Evolutionary conservation across 2,113 vertebrate genomes (phyloP).

Genomic region (Chaetops frenatus): DNA sequence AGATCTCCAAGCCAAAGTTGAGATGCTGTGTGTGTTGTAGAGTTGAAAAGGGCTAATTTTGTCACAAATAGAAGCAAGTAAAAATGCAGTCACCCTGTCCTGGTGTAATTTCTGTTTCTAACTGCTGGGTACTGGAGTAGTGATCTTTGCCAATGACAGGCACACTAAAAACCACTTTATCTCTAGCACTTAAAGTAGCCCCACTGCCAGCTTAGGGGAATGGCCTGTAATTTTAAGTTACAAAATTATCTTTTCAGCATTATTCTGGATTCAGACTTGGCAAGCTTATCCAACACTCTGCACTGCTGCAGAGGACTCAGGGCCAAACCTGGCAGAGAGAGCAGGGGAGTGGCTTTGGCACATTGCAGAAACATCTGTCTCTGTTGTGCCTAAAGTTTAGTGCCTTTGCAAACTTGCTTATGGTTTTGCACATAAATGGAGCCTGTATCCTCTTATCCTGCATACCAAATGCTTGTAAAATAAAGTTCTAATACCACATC

Average conservation of each 20-base stretch:
- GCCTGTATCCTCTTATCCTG: background rate
- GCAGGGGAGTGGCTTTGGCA: background rate
- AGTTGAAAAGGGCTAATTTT: background rate
- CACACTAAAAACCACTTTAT: background rate
- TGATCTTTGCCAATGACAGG: slow-evolving; percentile 18
- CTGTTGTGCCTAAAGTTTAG: background rate
- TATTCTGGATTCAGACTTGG: background rate
- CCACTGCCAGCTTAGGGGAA: background rate
- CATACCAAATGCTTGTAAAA: background rate
- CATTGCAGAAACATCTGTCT: background rate
- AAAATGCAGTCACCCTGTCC: background rate
- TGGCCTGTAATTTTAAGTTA: background rate
- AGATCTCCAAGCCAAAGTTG: background rate
- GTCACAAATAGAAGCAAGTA: slow-evolving; percentile 26
- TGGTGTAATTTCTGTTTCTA: background rate
- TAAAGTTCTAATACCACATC: background rate
- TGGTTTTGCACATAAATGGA: background rate
- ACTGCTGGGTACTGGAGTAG: background rate
- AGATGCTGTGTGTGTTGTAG: background rate
- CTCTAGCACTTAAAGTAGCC: background rate
- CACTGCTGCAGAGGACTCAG: accelerated
- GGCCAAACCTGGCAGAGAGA: background rate
- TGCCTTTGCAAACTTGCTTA: background rate
- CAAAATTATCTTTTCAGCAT: background rate
- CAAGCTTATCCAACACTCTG: background rate